Conservation (phyloP, 2,113 vertebrate genomes). For the Epinephelus cyanopodus region DNA sequence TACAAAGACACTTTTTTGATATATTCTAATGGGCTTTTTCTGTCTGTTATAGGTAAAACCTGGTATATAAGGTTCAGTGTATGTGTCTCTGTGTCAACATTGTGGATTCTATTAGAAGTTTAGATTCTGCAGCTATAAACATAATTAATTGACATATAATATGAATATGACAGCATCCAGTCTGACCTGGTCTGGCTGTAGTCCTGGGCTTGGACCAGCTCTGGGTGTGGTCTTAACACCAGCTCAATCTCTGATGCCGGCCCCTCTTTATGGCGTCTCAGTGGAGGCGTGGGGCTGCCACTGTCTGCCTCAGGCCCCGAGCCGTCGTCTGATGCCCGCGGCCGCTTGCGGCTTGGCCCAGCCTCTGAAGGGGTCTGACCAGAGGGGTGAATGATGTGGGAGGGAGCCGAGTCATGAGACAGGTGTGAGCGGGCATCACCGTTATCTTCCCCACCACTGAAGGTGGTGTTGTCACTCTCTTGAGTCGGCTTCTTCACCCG, state of each 20-base stretch:
- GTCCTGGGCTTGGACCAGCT: slow-evolving; percentile 87
- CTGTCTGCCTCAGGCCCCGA: slow-evolving; percentile 85
- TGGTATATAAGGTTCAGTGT: too few relatives aligned
- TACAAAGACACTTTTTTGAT: too few relatives aligned
- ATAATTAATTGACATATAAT: too few relatives aligned
- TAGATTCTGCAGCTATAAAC: too few relatives aligned
- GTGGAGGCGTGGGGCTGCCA: slow-evolving; percentile 82
- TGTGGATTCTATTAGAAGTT: too few relatives aligned
- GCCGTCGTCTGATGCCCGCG: slow-evolving; percentile 84
- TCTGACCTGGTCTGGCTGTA: slow-evolving; percentile 92
- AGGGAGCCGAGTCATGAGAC: slow-evolving; percentile 87
- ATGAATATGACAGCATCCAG: too few relatives aligned
- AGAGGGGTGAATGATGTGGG: slow-evolving; percentile 40
- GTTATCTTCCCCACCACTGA: slow-evolving; percentile 92
- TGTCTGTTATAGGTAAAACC: too few relatives aligned
- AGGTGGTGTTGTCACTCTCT: slow-evolving; percentile 90
- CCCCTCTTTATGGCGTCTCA: slow-evolving; percentile 75
- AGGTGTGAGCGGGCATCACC: slow-evolving; percentile 86
- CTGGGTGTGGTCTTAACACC: slow-evolving; percentile 91
- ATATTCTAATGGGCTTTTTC: too few relatives aligned
- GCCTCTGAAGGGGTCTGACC: slow-evolving; percentile 77
- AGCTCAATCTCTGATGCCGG: slow-evolving; percentile 89
- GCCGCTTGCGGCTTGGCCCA: slow-evolving; percentile 82
- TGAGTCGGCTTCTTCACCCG: slow-evolving; percentile 88
- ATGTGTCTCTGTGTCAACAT: too few relatives aligned